These are phyloP conservation scores for Centropus unirufus DNA, from an alignment of 2,113 vertebrate genomes.

Conservation along the genomic window DNA sequence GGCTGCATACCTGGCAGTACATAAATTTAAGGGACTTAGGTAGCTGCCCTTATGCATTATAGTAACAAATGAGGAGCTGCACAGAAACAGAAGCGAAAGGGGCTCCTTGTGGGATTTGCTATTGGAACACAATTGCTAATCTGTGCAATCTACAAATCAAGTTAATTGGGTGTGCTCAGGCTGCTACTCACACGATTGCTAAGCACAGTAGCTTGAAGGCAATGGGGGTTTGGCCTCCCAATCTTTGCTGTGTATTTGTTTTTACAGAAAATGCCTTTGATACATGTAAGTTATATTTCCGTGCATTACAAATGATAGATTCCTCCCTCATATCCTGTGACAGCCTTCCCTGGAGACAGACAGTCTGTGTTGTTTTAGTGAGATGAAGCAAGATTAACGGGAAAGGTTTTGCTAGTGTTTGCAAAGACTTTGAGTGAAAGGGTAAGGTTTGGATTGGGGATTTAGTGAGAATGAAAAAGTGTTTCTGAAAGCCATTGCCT, in stretches of 20 bases:
- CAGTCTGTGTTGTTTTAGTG: slow-evolving; percentile 72
- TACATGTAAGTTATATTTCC: slow-evolving; percentile 66
- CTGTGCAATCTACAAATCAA: slow-evolving; percentile 52
- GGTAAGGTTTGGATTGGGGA: slow-evolving; percentile 38
- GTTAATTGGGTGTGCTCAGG: slow-evolving; percentile 64
- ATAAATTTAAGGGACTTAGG: neutral
- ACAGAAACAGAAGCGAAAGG: neutral
- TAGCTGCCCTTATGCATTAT: neutral
- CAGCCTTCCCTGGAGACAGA: slow-evolving; percentile 72
- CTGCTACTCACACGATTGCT: slow-evolving; percentile 27
- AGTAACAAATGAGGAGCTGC: slow-evolving; percentile 6
- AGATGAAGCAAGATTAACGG: slow-evolving; percentile 68
- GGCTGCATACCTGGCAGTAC: neutral
- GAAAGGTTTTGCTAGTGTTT: slow-evolving; percentile 63
- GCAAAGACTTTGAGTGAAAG: slow-evolving; percentile 37
- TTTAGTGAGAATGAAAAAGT: neutral
- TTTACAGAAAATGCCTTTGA: slow-evolving; percentile 61
- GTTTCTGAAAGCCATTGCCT: neutral
- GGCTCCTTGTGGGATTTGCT: slow-evolving; percentile 16
- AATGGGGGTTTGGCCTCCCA: slow-evolving; percentile 26
- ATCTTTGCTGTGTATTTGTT: slow-evolving; percentile 32
- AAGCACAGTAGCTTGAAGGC: slow-evolving; percentile 54
- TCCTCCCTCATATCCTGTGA: slow-evolving; percentile 66
- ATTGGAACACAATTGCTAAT: slow-evolving; percentile 47
- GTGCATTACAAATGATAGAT: slow-evolving; percentile 65